phyloP scores from a whole-genome alignment of 1,140 invertebrate genomes.

The Brachionus manjavacas region DNA sequence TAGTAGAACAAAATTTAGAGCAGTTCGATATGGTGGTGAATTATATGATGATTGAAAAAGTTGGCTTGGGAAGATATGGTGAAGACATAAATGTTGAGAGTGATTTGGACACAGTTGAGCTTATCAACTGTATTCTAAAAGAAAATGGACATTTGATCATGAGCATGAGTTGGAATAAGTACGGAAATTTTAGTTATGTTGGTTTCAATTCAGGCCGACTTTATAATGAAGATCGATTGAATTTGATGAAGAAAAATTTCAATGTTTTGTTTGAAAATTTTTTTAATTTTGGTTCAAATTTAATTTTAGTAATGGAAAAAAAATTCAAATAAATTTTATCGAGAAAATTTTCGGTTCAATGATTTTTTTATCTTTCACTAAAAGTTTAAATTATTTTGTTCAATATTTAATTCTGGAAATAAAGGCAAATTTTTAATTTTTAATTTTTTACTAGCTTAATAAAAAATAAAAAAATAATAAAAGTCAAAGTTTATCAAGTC shows the following conservation, averaged over 20 bases:
- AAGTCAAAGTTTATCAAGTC: no score
- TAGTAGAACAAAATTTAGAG: background rate
- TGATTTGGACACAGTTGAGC: background rate
- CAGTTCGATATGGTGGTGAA: background rate
- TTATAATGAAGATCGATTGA: background rate
- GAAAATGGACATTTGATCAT: background rate
- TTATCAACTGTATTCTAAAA: background rate
- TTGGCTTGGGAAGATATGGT: background rate
- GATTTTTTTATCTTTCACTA: background rate
- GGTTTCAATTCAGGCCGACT: background rate
- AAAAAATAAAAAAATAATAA: no score
- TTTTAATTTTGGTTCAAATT: background rate
- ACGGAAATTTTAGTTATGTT: background rate
- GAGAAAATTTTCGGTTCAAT: background rate
- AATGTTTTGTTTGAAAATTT: background rate
- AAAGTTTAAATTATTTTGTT: no score
- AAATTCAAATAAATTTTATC: background rate
- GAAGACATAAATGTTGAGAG: background rate
- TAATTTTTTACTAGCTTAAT: no score
- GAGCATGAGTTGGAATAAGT: background rate
- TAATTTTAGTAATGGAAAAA: background rate
- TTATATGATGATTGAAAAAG: slow-evolving; percentile 4
- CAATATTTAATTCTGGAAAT: no score
- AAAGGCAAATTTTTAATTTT: no score
- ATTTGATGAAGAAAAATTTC: background rate